Evolutionary conservation across 2,797 vertebrate species (phyloP), one percentile per base, ranked within the genome.

Genomic region (Todus mexicanus): DNA sequence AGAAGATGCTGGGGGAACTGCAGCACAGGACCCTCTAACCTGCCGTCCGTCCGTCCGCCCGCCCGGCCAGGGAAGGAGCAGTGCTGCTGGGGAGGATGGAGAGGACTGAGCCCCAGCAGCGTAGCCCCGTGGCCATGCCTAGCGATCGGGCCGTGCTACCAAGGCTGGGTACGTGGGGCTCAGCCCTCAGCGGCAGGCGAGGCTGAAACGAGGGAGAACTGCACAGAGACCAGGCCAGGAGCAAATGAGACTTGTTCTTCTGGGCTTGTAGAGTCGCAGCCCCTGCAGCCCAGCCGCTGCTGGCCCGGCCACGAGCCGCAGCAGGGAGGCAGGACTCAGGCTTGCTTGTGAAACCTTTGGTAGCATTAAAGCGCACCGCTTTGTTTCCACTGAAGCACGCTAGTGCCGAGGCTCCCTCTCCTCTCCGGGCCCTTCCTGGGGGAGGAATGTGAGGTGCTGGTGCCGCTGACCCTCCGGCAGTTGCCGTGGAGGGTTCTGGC

Each of bases 1-100:
- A 94, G 80, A 96, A 98, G 92, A 98, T 98, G 68, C 95, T 99
- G 61, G 97, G 87, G 40, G 90, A 97, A 66, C 95, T 99, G 73
- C 98, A 98, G 88, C 97, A 97, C 5, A 95, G 98, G 45, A 79
- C 38, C 26, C 89, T 96, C 33, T 97, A 16, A 84, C 7, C 73
- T 78, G 50, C 63, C 72, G n/a, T 42, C 48, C 35, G 7, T 33
- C 73, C 72, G n/a, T 42, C 48, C 35, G 7, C 31, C 73, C 59
- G 18, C 33, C 38, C 2, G 1, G 31, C 59, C 70, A 9, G 69
- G 66, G 38, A 23, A 63, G 63, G 54, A 78, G n/a, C 66, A 45
- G 87, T 35, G 48, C 59, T 75, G 37, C 31, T 42, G 64, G 29
- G 31, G 37, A 56, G 31, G 31, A 69, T 43, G 16, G 35, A 4